Evolutionary conservation across 2,113 vertebrate species (phyloP), one percentile per base, ranked within the genome.

Genomic region (Strix uralensis): DNA sequence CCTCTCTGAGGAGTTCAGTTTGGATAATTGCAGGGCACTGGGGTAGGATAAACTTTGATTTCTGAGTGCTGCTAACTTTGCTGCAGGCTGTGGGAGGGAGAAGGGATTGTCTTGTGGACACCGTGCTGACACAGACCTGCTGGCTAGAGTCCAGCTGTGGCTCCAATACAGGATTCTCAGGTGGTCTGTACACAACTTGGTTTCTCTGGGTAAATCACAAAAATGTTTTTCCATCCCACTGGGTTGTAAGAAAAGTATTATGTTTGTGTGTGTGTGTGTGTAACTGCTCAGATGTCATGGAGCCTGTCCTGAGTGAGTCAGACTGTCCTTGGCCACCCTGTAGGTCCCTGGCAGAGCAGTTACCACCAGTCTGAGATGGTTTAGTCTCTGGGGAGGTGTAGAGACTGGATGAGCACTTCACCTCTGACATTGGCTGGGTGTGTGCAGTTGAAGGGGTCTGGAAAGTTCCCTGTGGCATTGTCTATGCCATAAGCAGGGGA

Each of bases 301-400:
- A 73, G 7, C 1, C 0, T 66, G 15, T 57, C 17, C 15, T 3
- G 1, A 17, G 15, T 27, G 52, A 58, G 22, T 15, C 0, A 0
- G 34, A 38, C 32, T 46, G 32, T 67, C 13, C 21, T 38, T 38
- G 44, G 65, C 51, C 51, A 25, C 22, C 3, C 8, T 0, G 0
- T 15, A 34, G 44, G 23, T 59, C 21, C 29, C 27, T 74, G 32
- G 20, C 44, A 52, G 54, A 82, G 40, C 30, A 63, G 15, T 52
- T 54, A 11, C 16, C 10, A 27, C 15, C 27, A 25, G 27, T 52
- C 30, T 79, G 26, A 84, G 29, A 5, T 4, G 7, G 4, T 7
- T 65, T 59, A 14, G 30, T 75, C 69, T 42, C 21, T 61, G 30
- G 8, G 27, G 27, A 34, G 2, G 4, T 42, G 4, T 19, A n/a